phyloP scores from a whole-genome alignment of 2,113 vertebrate species.

The Eurystomus gularis region DNA sequence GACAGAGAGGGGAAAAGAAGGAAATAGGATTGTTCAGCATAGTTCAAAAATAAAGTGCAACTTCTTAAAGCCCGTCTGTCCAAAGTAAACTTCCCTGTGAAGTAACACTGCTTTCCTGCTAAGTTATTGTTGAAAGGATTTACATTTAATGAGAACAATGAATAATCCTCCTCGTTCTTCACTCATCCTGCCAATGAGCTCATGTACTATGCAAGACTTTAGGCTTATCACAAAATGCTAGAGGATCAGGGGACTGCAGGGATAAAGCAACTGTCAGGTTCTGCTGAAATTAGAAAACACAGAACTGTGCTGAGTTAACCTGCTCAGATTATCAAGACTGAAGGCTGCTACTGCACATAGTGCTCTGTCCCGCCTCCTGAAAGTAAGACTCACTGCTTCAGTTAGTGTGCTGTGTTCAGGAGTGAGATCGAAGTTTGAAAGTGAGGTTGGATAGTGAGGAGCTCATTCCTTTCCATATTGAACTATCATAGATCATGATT shows the following conservation, averaged over 20 bases:
- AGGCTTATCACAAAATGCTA: background rate
- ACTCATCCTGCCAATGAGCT: slow-evolving; percentile 4
- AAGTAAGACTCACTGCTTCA: accelerated
- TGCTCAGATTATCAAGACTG: background rate
- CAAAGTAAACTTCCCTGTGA: slow-evolving; percentile 2
- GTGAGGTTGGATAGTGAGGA: background rate
- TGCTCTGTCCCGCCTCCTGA: background rate
- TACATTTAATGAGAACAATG: background rate
- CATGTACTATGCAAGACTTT: background rate
- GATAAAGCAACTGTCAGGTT: background rate
- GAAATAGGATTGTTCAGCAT: background rate
- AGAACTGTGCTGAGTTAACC: background rate
- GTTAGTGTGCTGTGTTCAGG: background rate
- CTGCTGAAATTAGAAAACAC: background rate
- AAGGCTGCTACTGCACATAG: background rate
- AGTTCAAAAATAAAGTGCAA: background rate
- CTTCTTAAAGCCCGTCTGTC: background rate
- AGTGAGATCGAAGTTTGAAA: background rate
- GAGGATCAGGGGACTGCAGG: background rate
- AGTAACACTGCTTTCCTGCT: background rate
- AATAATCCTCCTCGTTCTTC: background rate
- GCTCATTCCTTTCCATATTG: background rate
- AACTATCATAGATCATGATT: background rate
- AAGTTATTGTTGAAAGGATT: slow-evolving; percentile 6
- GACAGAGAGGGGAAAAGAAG: background rate